These are phyloP conservation scores for Eriosoma lanigerum DNA, from an alignment of 1,140 invertebrate species.

Conservation along the genomic window DNA sequence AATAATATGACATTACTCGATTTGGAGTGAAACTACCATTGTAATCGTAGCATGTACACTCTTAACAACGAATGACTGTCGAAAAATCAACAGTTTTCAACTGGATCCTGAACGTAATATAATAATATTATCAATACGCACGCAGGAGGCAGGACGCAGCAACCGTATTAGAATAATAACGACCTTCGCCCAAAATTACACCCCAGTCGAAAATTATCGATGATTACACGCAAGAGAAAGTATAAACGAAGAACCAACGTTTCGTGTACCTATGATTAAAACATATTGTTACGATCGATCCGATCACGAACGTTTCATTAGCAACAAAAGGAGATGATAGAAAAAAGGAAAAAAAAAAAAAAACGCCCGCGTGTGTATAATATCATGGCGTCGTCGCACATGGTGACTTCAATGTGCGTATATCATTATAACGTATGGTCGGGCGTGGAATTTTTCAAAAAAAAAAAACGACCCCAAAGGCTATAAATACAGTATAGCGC, in stretches of 20 bases:
- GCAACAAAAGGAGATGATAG: not conserved
- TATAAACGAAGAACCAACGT: conserved; percentile 13
- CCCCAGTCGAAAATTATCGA: conserved; percentile 16
- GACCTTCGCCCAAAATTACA: conserved; percentile 34
- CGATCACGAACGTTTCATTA: not conserved
- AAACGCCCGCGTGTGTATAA: not conserved
- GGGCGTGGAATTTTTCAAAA: not conserved
- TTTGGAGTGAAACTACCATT: conserved; percentile 13
- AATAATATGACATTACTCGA: conserved; percentile 7
- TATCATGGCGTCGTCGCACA: not conserved
- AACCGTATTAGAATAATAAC: not conserved
- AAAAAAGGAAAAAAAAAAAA: too few relatives aligned
- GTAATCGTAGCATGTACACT: not conserved
- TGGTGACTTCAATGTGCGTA: too few relatives aligned
- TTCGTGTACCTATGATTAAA: conserved; percentile 22
- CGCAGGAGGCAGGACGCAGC: too few relatives aligned
- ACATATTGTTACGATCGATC: conserved; percentile 3
- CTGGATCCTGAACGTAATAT: not conserved
- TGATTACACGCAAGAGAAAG: conserved; percentile 18
- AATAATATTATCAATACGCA: too few relatives aligned
- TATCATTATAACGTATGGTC: too few relatives aligned
- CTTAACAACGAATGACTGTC: conserved; percentile 22
- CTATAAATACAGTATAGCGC: not conserved
- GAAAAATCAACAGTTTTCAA: not conserved
- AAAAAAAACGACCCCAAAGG: too few relatives aligned